phyloP scores from a whole-genome alignment of 2,113 vertebrate genomes.

The Suricata suricatta region DNA sequence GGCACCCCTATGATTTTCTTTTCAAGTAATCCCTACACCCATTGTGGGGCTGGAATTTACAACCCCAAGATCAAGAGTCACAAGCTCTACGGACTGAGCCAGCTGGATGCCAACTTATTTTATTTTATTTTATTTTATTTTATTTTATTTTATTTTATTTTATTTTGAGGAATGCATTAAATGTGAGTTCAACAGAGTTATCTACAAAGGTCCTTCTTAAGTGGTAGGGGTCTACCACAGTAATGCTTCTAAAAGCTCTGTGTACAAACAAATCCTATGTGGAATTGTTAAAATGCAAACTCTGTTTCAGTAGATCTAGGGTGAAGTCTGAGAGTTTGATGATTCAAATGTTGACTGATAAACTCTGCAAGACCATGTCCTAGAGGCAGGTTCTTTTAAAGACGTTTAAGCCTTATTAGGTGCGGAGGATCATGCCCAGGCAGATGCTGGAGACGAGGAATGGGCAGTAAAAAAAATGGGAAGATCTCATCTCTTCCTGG shows the following conservation, averaged over 20 bases:
- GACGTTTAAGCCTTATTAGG: background rate
- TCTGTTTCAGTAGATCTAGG: background rate
- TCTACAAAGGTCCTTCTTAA: background rate
- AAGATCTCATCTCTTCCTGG: background rate
- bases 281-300: background rate
- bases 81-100: background rate
- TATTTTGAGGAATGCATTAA: background rate
- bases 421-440: background rate
- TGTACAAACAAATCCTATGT: background rate
- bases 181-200: background rate
- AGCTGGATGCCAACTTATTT: background rate
- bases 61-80: background rate
- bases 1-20: background rate
- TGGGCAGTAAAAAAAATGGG: background rate
- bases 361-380: background rate
- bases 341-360: background rate
- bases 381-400: slow-evolving; percentile 18
- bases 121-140: background rate
- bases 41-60: background rate
- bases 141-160: no score
- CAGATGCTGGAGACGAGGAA: background rate
- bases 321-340: background rate
- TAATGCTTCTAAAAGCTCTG: background rate
- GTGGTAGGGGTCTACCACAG: background rate
- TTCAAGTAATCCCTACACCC: background rate